phyloP scores from a whole-genome alignment of 2,797 vertebrate genomes.

The Mergus octosetaceus region DNA sequence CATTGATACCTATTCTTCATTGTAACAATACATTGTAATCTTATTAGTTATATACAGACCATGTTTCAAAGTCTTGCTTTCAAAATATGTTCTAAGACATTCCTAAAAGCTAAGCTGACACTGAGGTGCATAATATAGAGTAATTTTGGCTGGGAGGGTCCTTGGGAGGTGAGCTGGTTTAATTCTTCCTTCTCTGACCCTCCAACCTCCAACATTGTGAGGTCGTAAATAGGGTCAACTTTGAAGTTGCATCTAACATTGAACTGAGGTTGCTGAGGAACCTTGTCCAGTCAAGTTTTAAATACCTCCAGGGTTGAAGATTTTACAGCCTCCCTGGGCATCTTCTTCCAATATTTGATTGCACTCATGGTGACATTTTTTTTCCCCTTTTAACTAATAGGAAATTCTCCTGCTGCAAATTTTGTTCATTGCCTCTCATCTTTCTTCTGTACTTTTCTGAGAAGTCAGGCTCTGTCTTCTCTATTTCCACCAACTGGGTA shows the following conservation, averaged over 20 bases:
- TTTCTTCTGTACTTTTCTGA: not conserved
- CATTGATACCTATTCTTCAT: not conserved
- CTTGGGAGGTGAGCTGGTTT: not conserved
- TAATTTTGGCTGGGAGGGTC: not conserved
- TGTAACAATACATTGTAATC: not conserved
- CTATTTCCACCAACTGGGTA: not conserved
- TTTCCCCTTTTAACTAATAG: not conserved
- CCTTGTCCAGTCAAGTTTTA: not conserved
- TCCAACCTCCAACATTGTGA: not conserved
- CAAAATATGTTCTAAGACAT: not conserved
- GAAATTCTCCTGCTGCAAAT: not conserved
- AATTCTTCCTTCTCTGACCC: not conserved
- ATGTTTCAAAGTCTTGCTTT: not conserved
- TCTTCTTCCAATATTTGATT: not conserved
- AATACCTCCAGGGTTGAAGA: not conserved
- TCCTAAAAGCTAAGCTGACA: not conserved
- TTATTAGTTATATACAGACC: not conserved
- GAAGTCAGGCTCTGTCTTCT: not conserved
- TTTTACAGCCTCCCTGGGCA: not conserved
- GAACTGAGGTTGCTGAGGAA: not conserved
- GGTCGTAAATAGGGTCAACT: not conserved
- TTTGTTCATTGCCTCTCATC: not conserved
- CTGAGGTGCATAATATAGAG: not conserved
- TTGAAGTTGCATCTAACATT: not conserved
- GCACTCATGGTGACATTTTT: not conserved